Evolutionary conservation across 2,888 invertebrate species (phyloP).

Genomic region (Adelognathus sp.): DNA sequence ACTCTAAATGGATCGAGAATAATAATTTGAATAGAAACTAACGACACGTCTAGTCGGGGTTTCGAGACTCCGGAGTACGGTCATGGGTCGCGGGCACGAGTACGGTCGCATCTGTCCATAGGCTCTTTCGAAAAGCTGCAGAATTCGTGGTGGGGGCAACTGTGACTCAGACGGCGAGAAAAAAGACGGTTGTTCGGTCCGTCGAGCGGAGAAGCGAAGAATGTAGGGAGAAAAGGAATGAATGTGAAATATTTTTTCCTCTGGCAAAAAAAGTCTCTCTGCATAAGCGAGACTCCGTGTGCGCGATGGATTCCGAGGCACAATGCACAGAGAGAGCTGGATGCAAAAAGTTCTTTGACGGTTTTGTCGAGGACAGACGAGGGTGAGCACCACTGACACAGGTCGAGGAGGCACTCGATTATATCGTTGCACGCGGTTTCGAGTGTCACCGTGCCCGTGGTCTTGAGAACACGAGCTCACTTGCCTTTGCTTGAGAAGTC

Average conservation of each 20-base stretch:
- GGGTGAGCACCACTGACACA: slow-evolving; percentile 45
- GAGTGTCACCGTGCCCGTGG: slow-evolving; percentile 47
- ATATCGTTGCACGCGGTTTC: slow-evolving; percentile 64
- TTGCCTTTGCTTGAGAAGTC: not conserved
- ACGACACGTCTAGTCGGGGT: not conserved
- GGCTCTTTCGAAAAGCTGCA: not conserved
- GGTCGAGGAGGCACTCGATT: slow-evolving; percentile 66
- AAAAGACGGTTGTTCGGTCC: not conserved
- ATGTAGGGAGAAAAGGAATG: not conserved
- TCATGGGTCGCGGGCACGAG: not conserved
- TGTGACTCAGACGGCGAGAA: not conserved
- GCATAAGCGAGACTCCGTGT: not conserved
- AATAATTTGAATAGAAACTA: not conserved
- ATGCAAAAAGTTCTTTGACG: not conserved
- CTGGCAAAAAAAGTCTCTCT: not conserved
- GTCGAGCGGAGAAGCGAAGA: not conserved
- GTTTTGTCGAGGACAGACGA: not conserved
- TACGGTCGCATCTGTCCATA: not conserved
- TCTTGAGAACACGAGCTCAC: slow-evolving; percentile 16
- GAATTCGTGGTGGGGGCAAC: too few species aligned
- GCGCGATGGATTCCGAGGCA: not conserved
- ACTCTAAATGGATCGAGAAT: not conserved
- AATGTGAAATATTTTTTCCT: not conserved
- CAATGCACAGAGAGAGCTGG: too few species aligned
- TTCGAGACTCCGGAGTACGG: not conserved